These are phyloP conservation scores for Trichomycterus rosablanca DNA, from an alignment of 2,113 vertebrate genomes.

Conservation along the genomic window DNA sequence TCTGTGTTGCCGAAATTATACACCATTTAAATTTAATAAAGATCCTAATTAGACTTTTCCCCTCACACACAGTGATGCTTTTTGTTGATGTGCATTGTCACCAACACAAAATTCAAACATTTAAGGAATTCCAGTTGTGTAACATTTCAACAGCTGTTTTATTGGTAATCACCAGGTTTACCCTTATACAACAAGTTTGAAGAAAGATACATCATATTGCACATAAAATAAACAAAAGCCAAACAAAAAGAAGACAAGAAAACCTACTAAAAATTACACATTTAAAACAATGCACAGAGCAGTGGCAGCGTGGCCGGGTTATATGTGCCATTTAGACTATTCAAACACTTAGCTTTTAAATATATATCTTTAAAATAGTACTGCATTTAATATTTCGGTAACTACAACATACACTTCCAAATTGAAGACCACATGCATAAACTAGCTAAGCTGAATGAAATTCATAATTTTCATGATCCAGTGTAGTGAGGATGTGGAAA, in stretches of 20 bases:
- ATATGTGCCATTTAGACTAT: slow-evolving; percentile 68
- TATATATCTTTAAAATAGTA: slow-evolving; percentile 63
- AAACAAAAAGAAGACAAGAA: slow-evolving; percentile 56
- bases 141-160: slow-evolving; percentile 71
- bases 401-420: slow-evolving; percentile 74
- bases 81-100: too few relatives aligned
- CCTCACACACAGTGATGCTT: too few relatives aligned
- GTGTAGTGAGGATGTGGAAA: slow-evolving; percentile 30
- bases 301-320: slow-evolving; percentile 60
- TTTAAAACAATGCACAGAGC: slow-evolving; percentile 63
- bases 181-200: slow-evolving; percentile 73
- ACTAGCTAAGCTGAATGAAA: slow-evolving; percentile 77
- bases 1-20: too few relatives aligned
- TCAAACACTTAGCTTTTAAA: slow-evolving; percentile 67
- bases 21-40: too few relatives aligned
- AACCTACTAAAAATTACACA: slow-evolving; percentile 50
- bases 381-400: slow-evolving; percentile 64
- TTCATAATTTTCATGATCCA: too few relatives aligned
- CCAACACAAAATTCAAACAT: not conserved
- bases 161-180: slow-evolving; percentile 76
- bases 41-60: too few relatives aligned
- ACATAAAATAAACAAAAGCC: slow-evolving; percentile 66
- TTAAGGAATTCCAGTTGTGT: not conserved
- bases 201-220: slow-evolving; percentile 77
- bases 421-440: slow-evolving; percentile 79